Evolutionary conservation across 1,140 invertebrate genomes (phyloP), one percentile per base, ranked within the genome.

Genomic region (Belonocnema kinseyi): DNA sequence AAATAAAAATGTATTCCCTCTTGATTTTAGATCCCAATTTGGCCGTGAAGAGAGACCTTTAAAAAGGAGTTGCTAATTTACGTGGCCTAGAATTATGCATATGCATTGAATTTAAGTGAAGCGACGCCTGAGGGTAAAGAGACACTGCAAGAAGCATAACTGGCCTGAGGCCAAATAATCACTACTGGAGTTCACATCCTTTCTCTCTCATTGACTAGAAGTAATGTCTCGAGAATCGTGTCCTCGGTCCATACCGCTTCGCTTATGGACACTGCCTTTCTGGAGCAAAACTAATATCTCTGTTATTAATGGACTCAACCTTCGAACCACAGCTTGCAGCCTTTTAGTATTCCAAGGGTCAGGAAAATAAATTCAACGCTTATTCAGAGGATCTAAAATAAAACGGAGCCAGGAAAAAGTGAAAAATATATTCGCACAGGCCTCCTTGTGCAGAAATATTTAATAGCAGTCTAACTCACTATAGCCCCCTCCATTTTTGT

Each of bases 271-370:
- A 40, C 33, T 26, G 61, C 61, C 61, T 66, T 66, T 66, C 40
- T 46, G 6, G 61, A 66, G 61, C 61, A 66, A 66, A 66, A 66
- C 61, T 66, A 66, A 66, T 66, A 66, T 40, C 40, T 46, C 61
- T 66, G 26, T 40, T 66, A 66, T 40, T 66, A 66, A 66, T 66
- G 61, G 61, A 33, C 26, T n/a, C 33, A 66, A 66, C 61, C 61
- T 66, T 33, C 61, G 26, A 66, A 46, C 61, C 40, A 6, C 33
- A 66, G 26, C 40, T 66, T 66, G n/a, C 40, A 66, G 5, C 61
- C 61, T 66, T 66, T 66, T n/a, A 66, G 4, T 66, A 66, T 33
- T 40, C 46, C 14, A 12, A 66, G 12, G 16, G 10, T 66, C 33
- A 40, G 14, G 16, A 66, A n/a, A 66, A 66, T 40, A 66, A 66